Evolutionary conservation across 2,888 invertebrate species (phyloP).

Genomic region (Operophtera brumata): DNA sequence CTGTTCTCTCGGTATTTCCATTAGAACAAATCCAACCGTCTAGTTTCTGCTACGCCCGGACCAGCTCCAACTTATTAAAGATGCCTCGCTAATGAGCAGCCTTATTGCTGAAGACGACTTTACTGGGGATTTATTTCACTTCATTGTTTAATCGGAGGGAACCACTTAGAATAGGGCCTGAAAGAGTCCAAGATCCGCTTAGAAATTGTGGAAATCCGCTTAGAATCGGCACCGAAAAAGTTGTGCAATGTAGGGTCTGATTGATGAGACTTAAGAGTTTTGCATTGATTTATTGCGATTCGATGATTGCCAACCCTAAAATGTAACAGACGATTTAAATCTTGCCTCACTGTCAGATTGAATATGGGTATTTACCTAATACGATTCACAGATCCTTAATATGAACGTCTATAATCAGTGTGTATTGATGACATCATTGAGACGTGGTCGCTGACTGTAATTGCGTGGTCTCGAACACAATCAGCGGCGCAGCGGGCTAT

Average conservation of each 20-base stretch:
- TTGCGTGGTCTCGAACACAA: no score
- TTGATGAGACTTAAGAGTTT: slow-evolving; percentile 21
- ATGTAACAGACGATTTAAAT: no score
- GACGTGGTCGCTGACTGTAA: no score
- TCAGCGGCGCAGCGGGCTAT: no score
- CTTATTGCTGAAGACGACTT: slow-evolving; percentile 27
- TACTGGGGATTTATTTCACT: slow-evolving; percentile 31
- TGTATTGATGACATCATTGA: no score
- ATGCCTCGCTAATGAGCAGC: slow-evolving; percentile 37
- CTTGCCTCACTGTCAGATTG: no score
- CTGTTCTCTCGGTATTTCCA: no score
- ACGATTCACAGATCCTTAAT: no score
- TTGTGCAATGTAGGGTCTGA: slow-evolving; percentile 9
- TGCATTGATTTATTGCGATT: slow-evolving; percentile 19
- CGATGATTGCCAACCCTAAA: not conserved
- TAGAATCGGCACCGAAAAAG: slow-evolving; percentile 13
- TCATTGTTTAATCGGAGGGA: slow-evolving; percentile 33
- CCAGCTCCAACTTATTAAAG: slow-evolving; percentile 37
- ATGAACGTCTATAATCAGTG: no score
- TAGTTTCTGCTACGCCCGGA: not conserved
- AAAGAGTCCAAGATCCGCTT: slow-evolving; percentile 9
- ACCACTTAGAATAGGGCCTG: slow-evolving; percentile 15
- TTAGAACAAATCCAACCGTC: not conserved
- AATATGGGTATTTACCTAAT: no score
- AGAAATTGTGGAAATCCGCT: slow-evolving; percentile 14